These are phyloP conservation scores for Cyprinodon variegatus DNA, from an alignment of 2,113 vertebrate genomes.

Conservation along the genomic window DNA sequence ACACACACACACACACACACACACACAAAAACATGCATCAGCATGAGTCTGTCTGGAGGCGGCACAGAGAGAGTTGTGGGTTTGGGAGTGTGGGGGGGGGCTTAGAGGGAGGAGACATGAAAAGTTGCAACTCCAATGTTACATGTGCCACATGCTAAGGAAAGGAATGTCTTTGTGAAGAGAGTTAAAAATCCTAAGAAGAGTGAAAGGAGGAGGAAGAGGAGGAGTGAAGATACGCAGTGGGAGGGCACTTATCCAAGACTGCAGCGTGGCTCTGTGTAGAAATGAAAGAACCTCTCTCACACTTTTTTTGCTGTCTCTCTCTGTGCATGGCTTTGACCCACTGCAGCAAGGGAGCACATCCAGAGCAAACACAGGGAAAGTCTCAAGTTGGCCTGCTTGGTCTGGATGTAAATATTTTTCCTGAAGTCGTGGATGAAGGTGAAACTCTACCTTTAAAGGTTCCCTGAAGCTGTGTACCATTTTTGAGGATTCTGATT, in stretches of 20 bases:
- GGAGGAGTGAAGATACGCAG: conserved; percentile 51
- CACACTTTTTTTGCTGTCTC: conserved; percentile 37
- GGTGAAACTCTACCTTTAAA: conserved; percentile 27
- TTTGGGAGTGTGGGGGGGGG: conserved; percentile 57
- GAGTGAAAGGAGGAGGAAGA: conserved; percentile 37
- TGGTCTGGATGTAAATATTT: conserved; percentile 57
- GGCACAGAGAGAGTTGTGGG: conserved; percentile 58
- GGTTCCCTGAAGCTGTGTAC: conserved; percentile 5
- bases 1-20: conserved; percentile 24
- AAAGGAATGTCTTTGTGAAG: conserved; percentile 70
- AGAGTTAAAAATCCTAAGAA: conserved; percentile 58
- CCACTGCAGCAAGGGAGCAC: conserved; percentile 48
- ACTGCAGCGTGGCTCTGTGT: conserved; percentile 74
- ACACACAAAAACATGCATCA: conserved; percentile 19
- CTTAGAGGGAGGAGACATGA: conserved; percentile 45
- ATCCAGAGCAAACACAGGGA: conserved; percentile 57
- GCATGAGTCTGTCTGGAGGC: conserved; percentile 57
- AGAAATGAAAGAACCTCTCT: conserved; percentile 77
- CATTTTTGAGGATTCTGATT: conserved; percentile 11
- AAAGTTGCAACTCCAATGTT: conserved; percentile 69
- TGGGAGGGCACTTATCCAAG: conserved; percentile 64
- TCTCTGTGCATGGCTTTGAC: conserved; percentile 30
- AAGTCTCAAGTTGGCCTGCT: conserved; percentile 19
- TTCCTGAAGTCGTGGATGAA: conserved; percentile 21
- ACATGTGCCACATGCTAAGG: conserved; percentile 67